Conservation (phyloP, 2,113 vertebrate species). For the Bos indicus region DNA sequence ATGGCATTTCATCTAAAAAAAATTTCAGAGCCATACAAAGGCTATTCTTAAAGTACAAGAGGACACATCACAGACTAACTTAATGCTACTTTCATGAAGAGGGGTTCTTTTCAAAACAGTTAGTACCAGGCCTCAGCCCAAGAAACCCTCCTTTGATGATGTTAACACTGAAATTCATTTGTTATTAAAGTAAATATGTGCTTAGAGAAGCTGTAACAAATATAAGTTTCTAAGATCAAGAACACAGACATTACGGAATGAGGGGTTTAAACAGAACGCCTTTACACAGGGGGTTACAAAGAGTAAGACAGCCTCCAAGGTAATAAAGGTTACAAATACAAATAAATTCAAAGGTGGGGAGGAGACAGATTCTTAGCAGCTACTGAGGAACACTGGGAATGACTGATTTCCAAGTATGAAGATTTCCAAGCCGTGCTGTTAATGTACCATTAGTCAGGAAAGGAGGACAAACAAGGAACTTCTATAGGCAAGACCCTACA, state of each 20-base stretch:
- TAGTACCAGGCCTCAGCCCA: background rate
- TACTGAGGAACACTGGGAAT: background rate
- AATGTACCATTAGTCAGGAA: background rate
- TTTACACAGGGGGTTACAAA: background rate
- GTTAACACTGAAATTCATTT: background rate
- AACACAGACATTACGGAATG: background rate
- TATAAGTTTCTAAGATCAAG: background rate
- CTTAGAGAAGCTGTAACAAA: constrained; percentile 21
- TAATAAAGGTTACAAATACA: background rate
- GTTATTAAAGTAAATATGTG: background rate
- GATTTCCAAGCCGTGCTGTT: background rate
- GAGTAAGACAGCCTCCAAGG: background rate
- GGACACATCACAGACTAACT: background rate
- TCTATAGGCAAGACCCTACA: background rate
- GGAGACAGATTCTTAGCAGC: background rate
- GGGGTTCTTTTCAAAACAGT: background rate
- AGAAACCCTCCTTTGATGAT: background rate
- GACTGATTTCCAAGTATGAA: background rate
- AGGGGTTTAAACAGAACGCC: background rate
- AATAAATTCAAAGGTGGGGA: background rate
- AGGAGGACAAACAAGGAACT: background rate
- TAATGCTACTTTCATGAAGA: background rate
- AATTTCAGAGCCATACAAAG: background rate
- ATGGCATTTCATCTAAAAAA: background rate
- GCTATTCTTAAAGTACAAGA: background rate